Base-by-base conservation (phyloP, 2,113 vertebrate species). In the Limanda limanda region DNA sequence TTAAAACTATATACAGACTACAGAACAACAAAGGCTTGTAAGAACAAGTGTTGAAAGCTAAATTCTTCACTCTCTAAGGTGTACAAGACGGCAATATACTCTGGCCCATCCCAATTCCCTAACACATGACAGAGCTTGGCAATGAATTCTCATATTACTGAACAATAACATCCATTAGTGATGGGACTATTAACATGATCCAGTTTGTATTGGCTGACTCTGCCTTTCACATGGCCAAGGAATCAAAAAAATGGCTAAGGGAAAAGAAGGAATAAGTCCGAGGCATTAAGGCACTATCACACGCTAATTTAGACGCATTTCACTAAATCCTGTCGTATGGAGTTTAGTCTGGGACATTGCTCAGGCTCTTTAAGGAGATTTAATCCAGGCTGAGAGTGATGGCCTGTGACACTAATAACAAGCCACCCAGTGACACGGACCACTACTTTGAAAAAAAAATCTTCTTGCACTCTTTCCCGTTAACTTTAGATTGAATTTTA, bases 261-360 rank as follows among this genome's bases (percentile, higher is more conserved):
- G 11, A n/a, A 42, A 58, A 57, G 77, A 72, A 62, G 69, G 56
- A 45, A 78, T 62, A 84, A 57, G 24, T 67, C 72, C 17, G n/a
- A 59, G 78, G 86, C 86, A 89, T 90, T 91, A 89, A 85, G 82
- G 78, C 84, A 69, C 85, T 74, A 89, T 93, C 91, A 84, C 92
- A 87, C 76, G 86, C 86, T 88, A 87, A 91, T 92, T 91, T 89
- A 88, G 86, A 85, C 56, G 48, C 82, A 78, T 90, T 88, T 91
- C 83, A 76, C 76, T 66, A 85, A 92, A 90, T 89, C 87, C 87
- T 71, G 71, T 85, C 74, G 48, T 51, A 67, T 21, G 18, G 68
- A 63, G 81, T 84, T 89, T 74, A 84, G 78, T 82, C 87, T 78
- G 78, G 57, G 70, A 85, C 86, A 68, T 86, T 88, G 82, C 86